Evolutionary conservation across 2,113 vertebrate genomes (phyloP).

Genomic region (Setophaga petechia): DNA sequence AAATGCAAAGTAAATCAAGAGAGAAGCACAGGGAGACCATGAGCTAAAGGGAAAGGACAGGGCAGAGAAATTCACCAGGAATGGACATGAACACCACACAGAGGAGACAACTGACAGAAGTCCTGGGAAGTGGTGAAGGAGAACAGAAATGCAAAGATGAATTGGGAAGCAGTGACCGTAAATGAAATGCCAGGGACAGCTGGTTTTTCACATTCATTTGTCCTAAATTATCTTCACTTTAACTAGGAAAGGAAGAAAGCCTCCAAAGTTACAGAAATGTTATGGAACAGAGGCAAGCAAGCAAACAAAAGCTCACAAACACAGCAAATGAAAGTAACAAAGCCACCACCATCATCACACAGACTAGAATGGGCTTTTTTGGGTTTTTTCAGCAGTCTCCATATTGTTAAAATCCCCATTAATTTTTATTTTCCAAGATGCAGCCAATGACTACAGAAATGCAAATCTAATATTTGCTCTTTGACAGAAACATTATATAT

Average conservation of each 20-base stretch:
- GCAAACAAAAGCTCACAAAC: not conserved
- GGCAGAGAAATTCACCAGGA: not conserved
- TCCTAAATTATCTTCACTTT: not conserved
- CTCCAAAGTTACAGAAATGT: not conserved
- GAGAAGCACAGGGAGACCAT: not conserved
- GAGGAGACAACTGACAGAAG: not conserved
- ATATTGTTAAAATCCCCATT: not conserved
- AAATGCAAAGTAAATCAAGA: not conserved
- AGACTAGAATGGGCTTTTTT: not conserved
- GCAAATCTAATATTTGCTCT: not conserved
- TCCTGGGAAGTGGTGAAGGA: not conserved
- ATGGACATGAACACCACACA: not conserved
- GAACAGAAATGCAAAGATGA: not conserved
- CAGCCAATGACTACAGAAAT: not conserved
- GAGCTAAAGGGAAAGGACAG: not conserved
- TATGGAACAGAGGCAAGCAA: not conserved
- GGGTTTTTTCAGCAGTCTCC: not conserved
- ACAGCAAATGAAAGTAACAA: not conserved
- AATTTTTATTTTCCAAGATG: not conserved
- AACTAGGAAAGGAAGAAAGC: not conserved
- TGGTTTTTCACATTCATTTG: not conserved
- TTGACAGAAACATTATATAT: not conserved
- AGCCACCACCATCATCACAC: not conserved
- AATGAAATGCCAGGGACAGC: not conserved
- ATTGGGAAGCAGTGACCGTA: not conserved